Percentiles rank a stretch among this genome's conserved stretches.
phyloP scores from a whole-genome alignment of 2,797 vertebrate species.

The Pantherophis vulpinus region DNA sequence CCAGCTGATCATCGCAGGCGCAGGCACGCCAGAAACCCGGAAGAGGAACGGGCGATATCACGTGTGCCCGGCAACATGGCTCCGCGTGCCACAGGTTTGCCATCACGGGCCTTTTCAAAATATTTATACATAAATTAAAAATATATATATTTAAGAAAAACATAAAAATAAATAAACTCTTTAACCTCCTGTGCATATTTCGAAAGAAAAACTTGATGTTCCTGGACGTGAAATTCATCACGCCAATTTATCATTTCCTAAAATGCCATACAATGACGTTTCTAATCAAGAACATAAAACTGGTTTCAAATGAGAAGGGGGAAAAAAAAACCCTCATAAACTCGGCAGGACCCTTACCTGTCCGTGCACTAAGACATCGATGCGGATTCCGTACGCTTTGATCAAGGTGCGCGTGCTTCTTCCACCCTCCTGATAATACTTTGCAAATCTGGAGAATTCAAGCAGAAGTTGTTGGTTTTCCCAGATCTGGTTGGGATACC shows the following conservation, averaged over 20 bases:
- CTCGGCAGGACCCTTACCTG: slow-evolving; percentile 69
- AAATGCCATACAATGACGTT: not conserved
- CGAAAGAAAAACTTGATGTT: not conserved
- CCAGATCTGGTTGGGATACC: not conserved
- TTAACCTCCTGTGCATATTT: not conserved
- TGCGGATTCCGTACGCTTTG: slow-evolving; percentile 87
- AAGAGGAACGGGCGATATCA: no score
- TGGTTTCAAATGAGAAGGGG: not conserved
- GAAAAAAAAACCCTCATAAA: no score
- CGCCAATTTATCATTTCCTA: not conserved
- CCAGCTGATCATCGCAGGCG: no score
- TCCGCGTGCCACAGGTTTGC: no score
- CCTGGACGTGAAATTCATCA: not conserved
- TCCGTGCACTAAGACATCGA: slow-evolving; percentile 90
- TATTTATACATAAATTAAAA: not conserved
- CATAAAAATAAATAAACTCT: not conserved
- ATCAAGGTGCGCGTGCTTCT: slow-evolving; percentile 79
- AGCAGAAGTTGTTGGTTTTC: rapidly evolving
- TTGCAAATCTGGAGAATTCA: slow-evolving; percentile 79
- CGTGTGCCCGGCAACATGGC: no score
- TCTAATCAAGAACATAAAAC: not conserved
- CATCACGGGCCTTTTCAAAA: no score
- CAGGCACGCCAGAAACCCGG: no score
- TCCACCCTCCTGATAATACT: slow-evolving; percentile 79
- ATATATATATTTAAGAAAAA: not conserved